These are phyloP conservation scores for Cheilinus undulatus DNA, from an alignment of 2,113 vertebrate species.

Conservation along the genomic window DNA sequence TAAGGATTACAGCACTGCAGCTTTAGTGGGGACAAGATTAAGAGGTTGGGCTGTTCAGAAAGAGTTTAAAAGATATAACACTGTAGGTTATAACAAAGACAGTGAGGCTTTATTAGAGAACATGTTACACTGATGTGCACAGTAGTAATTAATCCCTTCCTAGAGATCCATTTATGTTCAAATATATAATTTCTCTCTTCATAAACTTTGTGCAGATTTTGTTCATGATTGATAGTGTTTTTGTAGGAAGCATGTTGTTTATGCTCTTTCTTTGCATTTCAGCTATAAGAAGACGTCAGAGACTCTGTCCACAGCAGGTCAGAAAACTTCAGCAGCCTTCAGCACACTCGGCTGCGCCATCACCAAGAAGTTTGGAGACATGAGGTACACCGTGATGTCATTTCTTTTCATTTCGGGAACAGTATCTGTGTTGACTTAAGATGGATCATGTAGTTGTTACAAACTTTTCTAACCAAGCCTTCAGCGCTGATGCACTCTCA, in stretches of 20 bases:
- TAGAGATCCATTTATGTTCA: no score
- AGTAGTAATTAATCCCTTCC: no score
- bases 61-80: no score
- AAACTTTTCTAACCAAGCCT: background rate
- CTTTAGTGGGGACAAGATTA: no score
- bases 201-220: no score
- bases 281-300: slow-evolving; percentile 98
- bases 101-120: no score
- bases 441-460: background rate
- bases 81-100: no score
- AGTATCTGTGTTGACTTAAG: background rate
- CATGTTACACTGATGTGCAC: no score
- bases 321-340: slow-evolving; percentile 94
- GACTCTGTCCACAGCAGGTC: slow-evolving; percentile 93
- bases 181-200: no score
- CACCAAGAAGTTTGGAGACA: slow-evolving; percentile 94
- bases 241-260: background rate
- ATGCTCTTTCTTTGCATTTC: slow-evolving; percentile 36
- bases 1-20: no score
- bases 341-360: slow-evolving; percentile 92
- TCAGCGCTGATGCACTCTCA: background rate
- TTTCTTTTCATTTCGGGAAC: background rate
- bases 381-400: slow-evolving; percentile 86
- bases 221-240: no score
- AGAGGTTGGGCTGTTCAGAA: no score